Evolutionary conservation across 2,888 invertebrate species (phyloP).

Genomic region (Ellobium chinense): DNA sequence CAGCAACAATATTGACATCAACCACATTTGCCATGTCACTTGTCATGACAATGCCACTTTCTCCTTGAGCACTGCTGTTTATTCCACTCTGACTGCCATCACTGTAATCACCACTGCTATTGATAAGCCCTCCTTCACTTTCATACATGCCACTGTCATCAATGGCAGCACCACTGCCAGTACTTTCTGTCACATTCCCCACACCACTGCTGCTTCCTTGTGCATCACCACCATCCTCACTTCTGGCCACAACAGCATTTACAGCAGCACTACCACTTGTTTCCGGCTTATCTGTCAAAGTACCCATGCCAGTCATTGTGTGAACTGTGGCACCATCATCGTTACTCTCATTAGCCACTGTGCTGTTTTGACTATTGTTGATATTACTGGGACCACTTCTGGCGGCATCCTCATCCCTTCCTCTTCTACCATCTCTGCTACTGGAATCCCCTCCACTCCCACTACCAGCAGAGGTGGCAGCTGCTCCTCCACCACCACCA

Average conservation of each 20-base stretch:
- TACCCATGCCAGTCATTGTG: background rate
- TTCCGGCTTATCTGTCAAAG: background rate
- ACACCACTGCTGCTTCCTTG: background rate
- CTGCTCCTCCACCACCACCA: background rate
- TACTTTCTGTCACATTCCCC: background rate
- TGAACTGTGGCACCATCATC: background rate
- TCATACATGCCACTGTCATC: background rate
- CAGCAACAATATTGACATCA: too few relatives aligned
- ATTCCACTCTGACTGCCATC: background rate
- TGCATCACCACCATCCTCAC: background rate
- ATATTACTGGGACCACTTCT: background rate
- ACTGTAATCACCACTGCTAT: background rate
- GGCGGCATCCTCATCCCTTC: too few relatives aligned
- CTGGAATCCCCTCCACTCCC: background rate
- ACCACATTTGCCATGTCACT: background rate
- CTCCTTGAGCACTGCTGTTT: background rate
- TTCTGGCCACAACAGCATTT: background rate
- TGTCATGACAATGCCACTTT: background rate
- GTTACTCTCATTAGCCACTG: background rate
- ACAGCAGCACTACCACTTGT: background rate
- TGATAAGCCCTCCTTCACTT: too few relatives aligned
- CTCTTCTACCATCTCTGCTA: background rate
- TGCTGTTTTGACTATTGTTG: background rate
- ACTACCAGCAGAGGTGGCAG: background rate
- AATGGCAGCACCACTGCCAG: background rate